Base-by-base conservation (phyloP, 2,113 vertebrate genomes). In the Bungarus multicinctus region DNA sequence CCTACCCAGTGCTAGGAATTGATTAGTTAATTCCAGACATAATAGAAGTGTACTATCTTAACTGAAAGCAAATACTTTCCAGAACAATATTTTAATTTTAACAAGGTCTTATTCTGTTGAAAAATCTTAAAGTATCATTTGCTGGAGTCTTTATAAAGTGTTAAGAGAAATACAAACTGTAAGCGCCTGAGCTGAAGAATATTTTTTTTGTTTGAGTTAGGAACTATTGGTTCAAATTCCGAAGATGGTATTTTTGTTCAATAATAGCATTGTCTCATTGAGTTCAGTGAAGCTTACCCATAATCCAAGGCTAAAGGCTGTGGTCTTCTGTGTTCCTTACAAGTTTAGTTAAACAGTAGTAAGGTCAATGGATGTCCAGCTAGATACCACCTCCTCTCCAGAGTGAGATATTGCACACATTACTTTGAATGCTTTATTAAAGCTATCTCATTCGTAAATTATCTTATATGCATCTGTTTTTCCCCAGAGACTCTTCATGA, bases 11-110 rank as follows among this genome's bases (percentile, higher is more conserved):
- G 81, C 53, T 93, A 74, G 92, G 95, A 39, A 96, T 95, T 94
- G 95, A 94, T 95, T 93, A 95, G 89, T 69, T 50, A 90, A 69
- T 95, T 91, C 92, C 92, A 94, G 93, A 90, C 25, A 10, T 23
- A 64, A 94, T 94, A 92, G 93, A 10, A 47, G 4, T 87, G 14
- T 50, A 90, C 52, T 27, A 18, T 90, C 30, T 95, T 95, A 93
- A 90, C 91, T 95, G 85, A 95, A 94, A 95, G 94, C 94, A 95
- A 94, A 81, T 96, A 93, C 94, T 96, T 95, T 55, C 87, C 86
- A 94, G 93, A 94, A 94, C 39, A 89, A 18, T 60, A 58, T 89
- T 47, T 90, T 47, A 90, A 47, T 45, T 45, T 60, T 50, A 90
- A 8, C 45, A n/a, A 2, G 20, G 50, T 58, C 58, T 69, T 90